Percentiles rank a stretch among this genome's conserved stretches.
phyloP scores from a whole-genome alignment of 2,888 invertebrate genomes.

The Drosophila subsilvestris region DNA sequence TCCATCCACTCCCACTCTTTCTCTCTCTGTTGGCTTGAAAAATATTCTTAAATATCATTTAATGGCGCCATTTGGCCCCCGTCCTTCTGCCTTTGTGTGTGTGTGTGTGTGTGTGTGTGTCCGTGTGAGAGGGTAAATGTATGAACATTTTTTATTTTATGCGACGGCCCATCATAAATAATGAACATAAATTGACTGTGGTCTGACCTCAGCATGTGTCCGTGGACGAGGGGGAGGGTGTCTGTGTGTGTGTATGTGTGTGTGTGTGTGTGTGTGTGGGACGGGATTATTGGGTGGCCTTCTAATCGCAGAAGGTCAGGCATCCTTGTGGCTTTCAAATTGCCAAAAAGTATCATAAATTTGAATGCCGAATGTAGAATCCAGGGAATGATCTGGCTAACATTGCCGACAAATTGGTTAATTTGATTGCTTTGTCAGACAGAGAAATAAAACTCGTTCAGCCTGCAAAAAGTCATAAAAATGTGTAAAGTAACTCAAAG shows the following conservation, averaged over 20 bases:
- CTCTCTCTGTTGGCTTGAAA: constrained; percentile 32
- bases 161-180: constrained; percentile 52
- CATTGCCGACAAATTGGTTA: constrained; percentile 46
- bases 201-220: constrained; percentile 23
- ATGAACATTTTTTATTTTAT: constrained; percentile 45
- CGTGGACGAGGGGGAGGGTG: too few species aligned
- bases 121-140: constrained; percentile 12
- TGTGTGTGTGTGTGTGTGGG: constrained; percentile 21
- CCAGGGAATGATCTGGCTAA: constrained; percentile 22
- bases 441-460: constrained; percentile 9
- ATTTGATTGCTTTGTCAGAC: constrained; percentile 48
- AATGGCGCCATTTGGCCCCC: constrained; percentile 41
- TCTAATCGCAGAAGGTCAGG: constrained; percentile 54
- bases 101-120: constrained; percentile 8
- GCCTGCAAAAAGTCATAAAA: constrained; percentile 9
- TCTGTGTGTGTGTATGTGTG: background rate
- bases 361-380: constrained; percentile 39
- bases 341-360: constrained; percentile 41
- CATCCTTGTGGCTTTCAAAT: constrained; percentile 17
- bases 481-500: constrained; percentile 6
- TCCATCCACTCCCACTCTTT: background rate
- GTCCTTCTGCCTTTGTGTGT: constrained; percentile 1
- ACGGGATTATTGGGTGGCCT: constrained; percentile 29
- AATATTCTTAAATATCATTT: constrained; percentile 45
- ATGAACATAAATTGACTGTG: constrained; percentile 56